Base-by-base conservation (phyloP, 1,140 invertebrate genomes). In the Pachypeltis micranthus region DNA sequence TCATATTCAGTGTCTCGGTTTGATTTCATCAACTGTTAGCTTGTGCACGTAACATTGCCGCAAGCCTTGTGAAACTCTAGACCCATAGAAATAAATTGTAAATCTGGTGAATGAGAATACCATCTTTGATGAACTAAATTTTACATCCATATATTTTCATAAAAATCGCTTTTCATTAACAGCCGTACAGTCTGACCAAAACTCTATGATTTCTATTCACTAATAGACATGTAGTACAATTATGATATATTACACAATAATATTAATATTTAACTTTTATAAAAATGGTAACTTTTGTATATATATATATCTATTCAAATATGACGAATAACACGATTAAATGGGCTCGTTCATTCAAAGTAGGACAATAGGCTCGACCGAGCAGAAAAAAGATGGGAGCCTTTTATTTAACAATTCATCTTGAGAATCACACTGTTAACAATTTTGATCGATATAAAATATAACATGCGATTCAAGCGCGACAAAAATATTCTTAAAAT, bases 391-490 rank as follows among this genome's bases (percentile, higher is more conserved):
- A n/a, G n/a, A 51, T 51, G 47, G 47, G 47, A 51, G 19, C 47
- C 47, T 39, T 39, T 39, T 39, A 10, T 39, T 39, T 39, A 39
- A 39, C 7, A 10, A 39, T 39, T 39, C 31, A 16, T 16, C 16
- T 51, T 21, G 47, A 51, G 47, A 51, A 51, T 51, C 47, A 51
- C 47, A 10, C 47, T 51, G 10, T 51, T 51, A 51, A 51, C 47
- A 51, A 21, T 21, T 7, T 7, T 51, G 21, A n/a, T n/a, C n/a
- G n/a, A 51, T 51, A 51, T 51, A 51, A 51, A 51, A 51, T 51
- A 51, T 51, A 51, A 51, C n/a, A 39, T 51, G 47, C 47, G 47
- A 51, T 51, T 51, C 47, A 51, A 51, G 47, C 47, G 47, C 47
- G n/a, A 51, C 47, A 10, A 21, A 16, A 16, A 51, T 51, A 16